Evolutionary conservation across 2,113 vertebrate genomes (phyloP).

Genomic region (Carassius carassius): DNA sequence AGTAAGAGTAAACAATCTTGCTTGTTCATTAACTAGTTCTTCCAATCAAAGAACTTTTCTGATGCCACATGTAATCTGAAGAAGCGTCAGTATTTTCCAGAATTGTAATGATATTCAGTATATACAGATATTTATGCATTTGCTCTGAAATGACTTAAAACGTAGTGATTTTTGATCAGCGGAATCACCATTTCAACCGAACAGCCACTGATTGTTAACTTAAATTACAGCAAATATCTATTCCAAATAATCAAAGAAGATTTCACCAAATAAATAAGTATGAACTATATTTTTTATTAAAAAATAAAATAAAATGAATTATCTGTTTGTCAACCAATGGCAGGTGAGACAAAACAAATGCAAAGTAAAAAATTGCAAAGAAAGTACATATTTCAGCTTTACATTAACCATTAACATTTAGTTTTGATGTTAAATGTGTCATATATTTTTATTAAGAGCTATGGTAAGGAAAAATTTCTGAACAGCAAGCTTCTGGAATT

Average conservation of each 20-base stretch:
- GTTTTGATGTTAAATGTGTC: neutral
- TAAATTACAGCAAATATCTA: neutral
- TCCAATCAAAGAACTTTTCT: neutral
- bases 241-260: too few relatives aligned
- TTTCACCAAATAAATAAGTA: neutral
- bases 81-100: neutral
- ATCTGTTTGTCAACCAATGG: neutral
- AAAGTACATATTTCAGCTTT: neutral
- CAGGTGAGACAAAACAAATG: neutral
- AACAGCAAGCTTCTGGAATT: neutral
- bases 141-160: neutral
- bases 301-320: neutral
- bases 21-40: neutral
- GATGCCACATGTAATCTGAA: neutral
- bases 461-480: neutral
- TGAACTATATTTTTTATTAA: neutral
- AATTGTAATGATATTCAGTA: neutral
- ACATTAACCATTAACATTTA: neutral
- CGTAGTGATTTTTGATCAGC: neutral
- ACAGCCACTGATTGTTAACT: neutral
- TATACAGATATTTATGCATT: neutral
- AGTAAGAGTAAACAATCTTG: neutral
- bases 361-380: neutral
- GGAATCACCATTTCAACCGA: neutral
- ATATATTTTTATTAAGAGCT: neutral